These are phyloP conservation scores for Martes martes DNA, from an alignment of 2,113 vertebrate genomes.

Conservation along the genomic window DNA sequence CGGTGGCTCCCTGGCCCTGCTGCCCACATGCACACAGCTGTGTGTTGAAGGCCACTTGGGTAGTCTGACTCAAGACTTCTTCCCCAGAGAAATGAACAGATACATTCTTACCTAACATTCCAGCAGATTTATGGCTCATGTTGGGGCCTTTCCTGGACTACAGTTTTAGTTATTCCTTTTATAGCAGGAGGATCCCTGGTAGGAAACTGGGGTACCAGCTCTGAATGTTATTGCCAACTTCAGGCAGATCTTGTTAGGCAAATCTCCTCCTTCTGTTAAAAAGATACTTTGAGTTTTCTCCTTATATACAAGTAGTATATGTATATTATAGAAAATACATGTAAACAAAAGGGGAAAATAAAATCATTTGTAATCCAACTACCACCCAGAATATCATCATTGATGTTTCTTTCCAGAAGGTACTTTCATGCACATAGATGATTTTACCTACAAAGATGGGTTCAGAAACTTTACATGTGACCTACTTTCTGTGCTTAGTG, in stretches of 20 bases:
- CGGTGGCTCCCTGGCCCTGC: rapidly evolving
- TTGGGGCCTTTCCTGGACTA: too few species aligned
- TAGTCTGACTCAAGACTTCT: neutral
- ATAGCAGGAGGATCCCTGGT: neutral
- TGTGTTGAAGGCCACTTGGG: neutral
- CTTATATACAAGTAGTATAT: neutral
- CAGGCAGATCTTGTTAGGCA: neutral
- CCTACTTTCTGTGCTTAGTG: neutral
- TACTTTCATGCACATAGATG: neutral
- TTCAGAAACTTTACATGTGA: neutral
- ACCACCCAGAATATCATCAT: neutral
- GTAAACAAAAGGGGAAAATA: neutral
- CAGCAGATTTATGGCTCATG: neutral
- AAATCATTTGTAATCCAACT: neutral
- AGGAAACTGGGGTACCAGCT: neutral
- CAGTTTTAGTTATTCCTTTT: neutral
- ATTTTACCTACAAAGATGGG: neutral
- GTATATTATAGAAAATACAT: neutral
- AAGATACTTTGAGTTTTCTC: neutral
- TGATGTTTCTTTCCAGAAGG: neutral
- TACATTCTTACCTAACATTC: neutral
- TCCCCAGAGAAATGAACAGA: neutral
- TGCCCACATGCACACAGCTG: rapidly evolving
- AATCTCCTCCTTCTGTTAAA: neutral
- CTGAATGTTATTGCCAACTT: neutral